Conservation (phyloP, 1,140 invertebrate species). For the Ladona fulva region DNA sequence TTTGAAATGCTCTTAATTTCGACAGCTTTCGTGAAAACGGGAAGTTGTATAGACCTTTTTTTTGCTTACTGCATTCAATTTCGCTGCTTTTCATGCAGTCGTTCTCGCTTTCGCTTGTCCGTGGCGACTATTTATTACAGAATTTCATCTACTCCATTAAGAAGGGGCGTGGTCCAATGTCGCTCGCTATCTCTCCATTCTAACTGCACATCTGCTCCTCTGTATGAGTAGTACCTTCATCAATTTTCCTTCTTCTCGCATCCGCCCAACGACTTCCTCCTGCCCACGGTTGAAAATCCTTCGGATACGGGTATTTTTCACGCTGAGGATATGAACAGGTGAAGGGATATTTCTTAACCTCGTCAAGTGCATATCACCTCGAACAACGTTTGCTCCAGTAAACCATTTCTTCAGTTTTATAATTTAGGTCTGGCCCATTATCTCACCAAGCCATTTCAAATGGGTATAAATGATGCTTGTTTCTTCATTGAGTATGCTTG, state of each 20-base stretch:
- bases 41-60: no score
- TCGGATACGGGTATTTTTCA: not conserved
- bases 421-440: no score
- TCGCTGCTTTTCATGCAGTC: no score
- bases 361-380: not conserved
- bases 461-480: no score
- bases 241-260: not conserved
- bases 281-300: not conserved
- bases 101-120: no score
- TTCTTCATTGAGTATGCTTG: no score
- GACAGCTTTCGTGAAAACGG: no score
- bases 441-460: no score
- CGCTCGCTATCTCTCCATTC: not conserved
- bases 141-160: not conserved
- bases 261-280: not conserved
- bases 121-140: no score
- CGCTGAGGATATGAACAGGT: not conserved
- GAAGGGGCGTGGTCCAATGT: not conserved
- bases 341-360: not conserved
- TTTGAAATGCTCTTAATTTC: no score
- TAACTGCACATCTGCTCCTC: not conserved
- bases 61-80: no score
- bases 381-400: not conserved
- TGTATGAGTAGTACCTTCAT: not conserved
- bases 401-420: no score